These are phyloP conservation scores for Gastrophysa polygoni DNA, from an alignment of 2,888 invertebrate species.

Conservation along the genomic window DNA sequence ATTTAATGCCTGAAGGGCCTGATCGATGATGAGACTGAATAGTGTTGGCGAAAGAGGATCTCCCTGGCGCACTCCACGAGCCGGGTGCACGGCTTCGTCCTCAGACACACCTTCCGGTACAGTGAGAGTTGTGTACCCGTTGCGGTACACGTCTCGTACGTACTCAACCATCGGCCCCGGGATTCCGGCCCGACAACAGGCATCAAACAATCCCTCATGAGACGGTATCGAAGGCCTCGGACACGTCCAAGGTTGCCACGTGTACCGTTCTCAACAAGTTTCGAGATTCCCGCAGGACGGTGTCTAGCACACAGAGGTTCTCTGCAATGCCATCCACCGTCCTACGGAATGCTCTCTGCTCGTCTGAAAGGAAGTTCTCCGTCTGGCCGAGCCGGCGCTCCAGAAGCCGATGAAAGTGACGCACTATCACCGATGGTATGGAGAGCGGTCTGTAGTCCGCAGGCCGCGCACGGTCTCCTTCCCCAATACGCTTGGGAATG, in stretches of 20 bases:
- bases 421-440: not conserved
- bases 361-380: not conserved
- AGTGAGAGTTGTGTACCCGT: too few species aligned
- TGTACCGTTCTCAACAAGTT: not conserved
- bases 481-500: not conserved
- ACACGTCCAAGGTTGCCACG: not conserved
- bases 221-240: too few species aligned
- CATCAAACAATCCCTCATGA: too few species aligned
- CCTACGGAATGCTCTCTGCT: not conserved
- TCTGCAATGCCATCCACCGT: not conserved
- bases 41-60: too few species aligned
- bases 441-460: not conserved
- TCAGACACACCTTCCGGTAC: too few species aligned
- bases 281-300: not conserved
- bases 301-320: not conserved
- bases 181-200: too few species aligned
- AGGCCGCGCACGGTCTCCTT: not conserved
- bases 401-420: not conserved
- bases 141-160: too few species aligned
- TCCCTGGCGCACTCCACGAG: too few species aligned
- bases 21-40: too few species aligned
- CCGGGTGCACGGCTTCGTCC: too few species aligned
- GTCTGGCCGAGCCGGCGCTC: not conserved
- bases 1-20: too few species aligned
- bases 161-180: too few species aligned